Evolutionary conservation across 2,113 vertebrate species (phyloP).

Genomic region (Seriola quinqueradiata): DNA sequence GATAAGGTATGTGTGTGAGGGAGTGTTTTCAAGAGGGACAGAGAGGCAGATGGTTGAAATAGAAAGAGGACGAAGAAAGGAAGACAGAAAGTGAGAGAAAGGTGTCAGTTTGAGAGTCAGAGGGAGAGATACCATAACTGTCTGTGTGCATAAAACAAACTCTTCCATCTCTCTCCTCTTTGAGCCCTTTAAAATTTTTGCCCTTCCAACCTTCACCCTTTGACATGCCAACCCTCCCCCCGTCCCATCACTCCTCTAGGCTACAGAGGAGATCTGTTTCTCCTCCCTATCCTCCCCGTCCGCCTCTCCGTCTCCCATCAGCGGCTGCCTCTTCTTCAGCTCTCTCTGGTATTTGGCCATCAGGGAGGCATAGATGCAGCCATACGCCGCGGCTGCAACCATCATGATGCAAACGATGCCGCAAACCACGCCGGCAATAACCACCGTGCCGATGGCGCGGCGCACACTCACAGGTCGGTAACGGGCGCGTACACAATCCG

Average conservation of each 20-base stretch:
- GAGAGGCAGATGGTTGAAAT: conserved; percentile 59
- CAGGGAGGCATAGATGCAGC: conserved; percentile 97
- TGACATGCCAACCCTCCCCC: conserved; percentile 59
- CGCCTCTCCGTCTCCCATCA: conserved; percentile 95
- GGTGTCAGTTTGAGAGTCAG: conserved; percentile 61
- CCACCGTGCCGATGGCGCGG: conserved; percentile 96
- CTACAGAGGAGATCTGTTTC: conserved; percentile 98
- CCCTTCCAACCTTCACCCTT: conserved; percentile 60
- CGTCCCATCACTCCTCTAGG: conserved; percentile 79
- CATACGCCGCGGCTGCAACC: conserved; percentile 97
- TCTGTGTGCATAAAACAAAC: conserved; percentile 54
- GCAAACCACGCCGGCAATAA: conserved; percentile 96
- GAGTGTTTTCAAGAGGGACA: conserved; percentile 48
- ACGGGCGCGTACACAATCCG: conserved; percentile 88
- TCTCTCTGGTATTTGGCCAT: conserved; percentile 99
- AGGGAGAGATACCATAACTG: conserved; percentile 42
- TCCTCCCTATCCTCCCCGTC: conserved; percentile 92
- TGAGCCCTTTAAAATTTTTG: conserved; percentile 72
- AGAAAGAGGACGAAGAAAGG: conserved; percentile 55
- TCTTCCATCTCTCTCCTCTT: conserved; percentile 67
- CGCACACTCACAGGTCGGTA: conserved; percentile 94
- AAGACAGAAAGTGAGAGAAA: conserved; percentile 58
- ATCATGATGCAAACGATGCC: conserved; percentile 99
- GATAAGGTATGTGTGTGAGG: conserved; percentile 52
- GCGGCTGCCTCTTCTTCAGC: conserved; percentile 96